Base-by-base conservation (phyloP, 2,797 vertebrate species). In the Poliocrania exsul region DNA sequence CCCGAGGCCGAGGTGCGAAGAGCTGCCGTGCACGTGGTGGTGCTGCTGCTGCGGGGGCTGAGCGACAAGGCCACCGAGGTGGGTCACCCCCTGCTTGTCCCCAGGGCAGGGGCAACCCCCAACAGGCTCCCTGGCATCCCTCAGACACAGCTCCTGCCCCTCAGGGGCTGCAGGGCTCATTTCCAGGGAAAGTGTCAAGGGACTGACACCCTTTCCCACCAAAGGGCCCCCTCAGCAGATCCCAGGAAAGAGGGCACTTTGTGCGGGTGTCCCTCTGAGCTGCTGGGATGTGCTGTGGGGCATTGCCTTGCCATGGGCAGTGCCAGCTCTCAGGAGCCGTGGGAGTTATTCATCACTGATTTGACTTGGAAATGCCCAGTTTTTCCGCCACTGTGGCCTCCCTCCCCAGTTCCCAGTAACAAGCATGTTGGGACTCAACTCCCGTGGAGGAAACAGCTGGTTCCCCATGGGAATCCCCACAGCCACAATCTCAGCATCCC, bases 11-110 rank as follows among this genome's bases (percentile, higher is more conserved):
- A 99, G 82, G 99, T 99, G 84, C 98, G 99, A 79, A 98, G 99
- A 97, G 99, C 99, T 0, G 99, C 99, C 0, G 96, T 99, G 81
- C 98, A 99, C 0, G 98, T 99, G 66, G 98, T 99, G 89, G 97
- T 98, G 61, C 40, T 99, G 90, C 97, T 99, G 92, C 98, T 99
- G 16, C 97, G 98, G 75, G 99, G 99, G 61, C 99, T 99, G 81
- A 98, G 99, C 28, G 97, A 98, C 79, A 98, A 98, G 96, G 97
- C 98, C 81, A 98, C 99, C 2, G 98, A 99, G 99, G 99, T 99
- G 82, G 93, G 97, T 86, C 49, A 57, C 31, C 24, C n/a, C 29
- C 56, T 1, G 2, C 61, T 12, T 11, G 53, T 58, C 35, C 33
- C 35, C 4, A 2, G 11, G 64, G 14, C 46, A 21, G 50, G 46